Conservation (phyloP, 2,113 vertebrate genomes). For the Mesocricetus auratus region DNA sequence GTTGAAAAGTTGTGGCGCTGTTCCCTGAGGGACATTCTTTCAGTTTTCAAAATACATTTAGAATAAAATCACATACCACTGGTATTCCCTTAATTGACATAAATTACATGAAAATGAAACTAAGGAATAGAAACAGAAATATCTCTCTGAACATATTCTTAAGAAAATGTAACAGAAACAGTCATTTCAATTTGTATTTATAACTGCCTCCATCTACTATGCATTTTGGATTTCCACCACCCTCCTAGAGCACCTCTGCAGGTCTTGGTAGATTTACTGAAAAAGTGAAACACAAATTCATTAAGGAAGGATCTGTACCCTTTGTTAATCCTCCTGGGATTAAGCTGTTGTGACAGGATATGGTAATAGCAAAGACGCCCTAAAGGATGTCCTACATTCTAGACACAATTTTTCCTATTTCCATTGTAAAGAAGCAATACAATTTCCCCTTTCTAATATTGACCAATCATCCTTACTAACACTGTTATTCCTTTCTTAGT, state of each 20-base stretch:
- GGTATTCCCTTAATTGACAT: background rate
- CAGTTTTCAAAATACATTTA: background rate
- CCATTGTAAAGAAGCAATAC: background rate
- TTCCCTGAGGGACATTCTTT: background rate
- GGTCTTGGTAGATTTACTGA: background rate
- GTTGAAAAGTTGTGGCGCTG: background rate
- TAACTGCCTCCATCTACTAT: background rate
- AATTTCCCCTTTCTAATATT: background rate
- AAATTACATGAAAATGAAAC: background rate
- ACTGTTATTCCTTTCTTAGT: background rate
- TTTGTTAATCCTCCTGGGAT: background rate
- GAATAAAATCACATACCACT: no score
- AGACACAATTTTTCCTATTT: background rate
- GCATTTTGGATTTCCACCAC: background rate
- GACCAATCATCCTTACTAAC: background rate
- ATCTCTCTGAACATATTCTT: background rate
- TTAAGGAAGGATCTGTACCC: background rate
- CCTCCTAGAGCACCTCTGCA: background rate
- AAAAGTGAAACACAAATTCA: accelerated
- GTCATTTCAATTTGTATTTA: background rate
- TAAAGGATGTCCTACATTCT: background rate
- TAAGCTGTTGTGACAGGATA: background rate
- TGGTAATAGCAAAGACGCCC: background rate
- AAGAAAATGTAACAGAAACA: background rate
- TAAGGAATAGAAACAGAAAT: background rate